phyloP scores from a whole-genome alignment of 2,113 vertebrate genomes.

The Grus americana region DNA sequence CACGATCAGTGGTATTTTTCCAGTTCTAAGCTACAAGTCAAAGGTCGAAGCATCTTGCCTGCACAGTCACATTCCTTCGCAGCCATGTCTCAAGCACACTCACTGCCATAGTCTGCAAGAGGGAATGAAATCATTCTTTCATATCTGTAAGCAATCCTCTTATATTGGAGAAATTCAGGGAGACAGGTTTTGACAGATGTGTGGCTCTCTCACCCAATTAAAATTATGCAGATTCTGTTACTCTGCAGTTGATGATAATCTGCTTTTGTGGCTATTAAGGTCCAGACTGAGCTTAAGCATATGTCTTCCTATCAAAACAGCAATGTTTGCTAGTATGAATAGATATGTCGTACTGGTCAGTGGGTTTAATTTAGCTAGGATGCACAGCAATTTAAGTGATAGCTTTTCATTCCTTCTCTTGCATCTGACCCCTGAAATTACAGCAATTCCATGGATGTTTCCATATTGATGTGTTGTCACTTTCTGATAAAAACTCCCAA shows the following conservation, averaged over 20 bases:
- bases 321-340: neutral
- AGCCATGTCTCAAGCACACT: neutral
- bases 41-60: neutral
- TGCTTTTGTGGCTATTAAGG: neutral
- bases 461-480: neutral
- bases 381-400: neutral
- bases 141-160: neutral
- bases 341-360: neutral
- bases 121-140: neutral
- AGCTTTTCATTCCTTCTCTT: neutral
- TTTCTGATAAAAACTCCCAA: neutral
- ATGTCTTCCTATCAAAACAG: neutral
- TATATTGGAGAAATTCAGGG: neutral
- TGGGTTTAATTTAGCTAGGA: neutral
- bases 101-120: neutral
- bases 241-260: neutral
- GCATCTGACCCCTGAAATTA: neutral
- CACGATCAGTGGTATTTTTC: neutral
- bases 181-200: neutral
- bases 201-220: neutral
- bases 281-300: neutral
- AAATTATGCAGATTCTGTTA: neutral
- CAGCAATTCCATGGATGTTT: neutral
- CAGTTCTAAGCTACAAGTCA: neutral
- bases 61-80: neutral